Base-by-base conservation (phyloP, 2,113 vertebrate genomes). In the Spilogale gracilis region DNA sequence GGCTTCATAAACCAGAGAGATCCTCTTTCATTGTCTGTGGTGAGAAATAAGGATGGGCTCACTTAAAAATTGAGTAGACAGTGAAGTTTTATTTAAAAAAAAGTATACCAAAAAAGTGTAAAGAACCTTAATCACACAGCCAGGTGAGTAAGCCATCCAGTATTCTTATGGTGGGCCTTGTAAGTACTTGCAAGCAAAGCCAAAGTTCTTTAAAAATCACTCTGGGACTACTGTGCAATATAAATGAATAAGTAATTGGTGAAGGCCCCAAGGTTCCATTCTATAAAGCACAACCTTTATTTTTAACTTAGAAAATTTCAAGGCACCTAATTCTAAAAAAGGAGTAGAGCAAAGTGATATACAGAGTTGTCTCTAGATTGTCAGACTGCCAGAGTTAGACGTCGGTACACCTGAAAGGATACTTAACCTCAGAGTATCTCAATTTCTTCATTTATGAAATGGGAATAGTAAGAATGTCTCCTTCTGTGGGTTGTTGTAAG, bases 261-360 rank as follows among this genome's bases (percentile, higher is more conserved):
- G 52, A 61, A 83, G 71, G 13, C n/a, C 13, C 13, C 18, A 50
- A 25, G 52, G 45, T 87, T 79, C 17, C 23, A 65, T 60, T 54
- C 67, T 54, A 6, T 30, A 50, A 25, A 63, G 18, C 50, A 86
- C 32, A 87, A 9, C 25, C 43, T 97, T 50, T 94, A 81, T 86
- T 86, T 89, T 89, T 56, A 43, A n/a, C 82, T 30, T 60, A 73
- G 76, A 73, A 71, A 58, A 54, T 76, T 94, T 95, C 6, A 78
- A 91, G 83, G 27, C 23, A 65, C 4, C 13, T 91, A 56, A 94
- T 76, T 93, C 6, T 71, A 30, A 32, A 74, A 38, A 83, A 23
- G 48, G 13, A 78, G 0, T 45, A 43, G 60, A 73, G 73, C 23
- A 83, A 83, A 67, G 60, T 82, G 81, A 61, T 90, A 50, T 54